A percentile compares a stretch with the other conserved stretches of the same genome.
These are phyloP conservation scores for Torymus tubicola DNA, from an alignment of 2,888 invertebrate species.

Conservation along the genomic window DNA sequence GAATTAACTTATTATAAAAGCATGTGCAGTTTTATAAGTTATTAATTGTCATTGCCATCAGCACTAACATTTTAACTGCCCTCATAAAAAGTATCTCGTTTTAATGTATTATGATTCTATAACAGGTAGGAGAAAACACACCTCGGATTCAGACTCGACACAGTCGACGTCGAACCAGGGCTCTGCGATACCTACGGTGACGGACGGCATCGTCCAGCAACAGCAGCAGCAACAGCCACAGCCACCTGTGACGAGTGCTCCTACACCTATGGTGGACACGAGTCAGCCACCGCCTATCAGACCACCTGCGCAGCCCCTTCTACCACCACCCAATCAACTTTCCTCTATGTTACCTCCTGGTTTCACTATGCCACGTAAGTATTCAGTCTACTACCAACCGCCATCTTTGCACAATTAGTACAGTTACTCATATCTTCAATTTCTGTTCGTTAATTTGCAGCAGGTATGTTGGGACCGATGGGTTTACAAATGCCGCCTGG, in stretches of 20 bases:
- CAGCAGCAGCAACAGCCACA: slow-evolving; percentile 50
- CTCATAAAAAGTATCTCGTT: no score
- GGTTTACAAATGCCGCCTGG: slow-evolving; percentile 78
- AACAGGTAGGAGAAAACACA: slow-evolving; percentile 50
- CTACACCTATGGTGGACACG: slow-evolving; percentile 78
- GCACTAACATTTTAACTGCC: no score
- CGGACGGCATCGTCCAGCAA: slow-evolving; percentile 67
- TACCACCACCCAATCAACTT: slow-evolving; percentile 73
- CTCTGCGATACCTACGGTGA: slow-evolving; percentile 67
- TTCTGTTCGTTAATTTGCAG: slow-evolving; percentile 1
- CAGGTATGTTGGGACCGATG: slow-evolving; percentile 77
- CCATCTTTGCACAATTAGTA: no score
- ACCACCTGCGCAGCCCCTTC: slow-evolving; percentile 77
- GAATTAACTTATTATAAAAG: background rate
- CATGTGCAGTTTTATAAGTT: no score
- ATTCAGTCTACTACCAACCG: background rate
- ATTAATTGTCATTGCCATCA: no score
- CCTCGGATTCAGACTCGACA: slow-evolving; percentile 41
- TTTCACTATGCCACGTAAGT: slow-evolving; percentile 76
- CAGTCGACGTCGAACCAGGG: slow-evolving; percentile 58
- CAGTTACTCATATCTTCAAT: background rate
- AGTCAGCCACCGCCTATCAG: slow-evolving; percentile 80
- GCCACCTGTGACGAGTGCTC: slow-evolving; percentile 62
- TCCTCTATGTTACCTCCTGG: slow-evolving; percentile 76
- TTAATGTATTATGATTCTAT: background rate